A percentile compares a stretch with the other conserved stretches of the same genome.
Evolutionary conservation across 2,797 vertebrate genomes (phyloP).

Genomic region (Oophaga sylvatica): DNA sequence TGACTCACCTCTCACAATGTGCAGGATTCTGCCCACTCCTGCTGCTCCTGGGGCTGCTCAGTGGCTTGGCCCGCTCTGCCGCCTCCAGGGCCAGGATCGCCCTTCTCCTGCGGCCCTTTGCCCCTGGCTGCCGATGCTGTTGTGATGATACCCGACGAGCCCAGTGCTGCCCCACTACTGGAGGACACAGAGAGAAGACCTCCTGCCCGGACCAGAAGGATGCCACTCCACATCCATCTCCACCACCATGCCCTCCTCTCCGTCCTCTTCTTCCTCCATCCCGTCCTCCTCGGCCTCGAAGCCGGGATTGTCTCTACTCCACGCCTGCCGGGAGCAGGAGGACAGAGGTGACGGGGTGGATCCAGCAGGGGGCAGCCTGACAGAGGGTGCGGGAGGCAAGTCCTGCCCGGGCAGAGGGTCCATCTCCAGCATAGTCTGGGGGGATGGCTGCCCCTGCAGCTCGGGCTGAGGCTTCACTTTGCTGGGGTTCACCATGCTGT

Average conservation of each 20-base stretch:
- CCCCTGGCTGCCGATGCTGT: slow-evolving; percentile 30
- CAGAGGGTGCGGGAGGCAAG: slow-evolving; percentile 69
- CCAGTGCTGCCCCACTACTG: slow-evolving; percentile 75
- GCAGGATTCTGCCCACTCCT: slow-evolving; percentile 80
- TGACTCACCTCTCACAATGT: slow-evolving; percentile 85
- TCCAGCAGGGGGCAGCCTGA: slow-evolving; percentile 71
- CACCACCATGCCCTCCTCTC: slow-evolving; percentile 74
- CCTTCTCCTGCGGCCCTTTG: slow-evolving; percentile 73
- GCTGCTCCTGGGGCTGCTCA: slow-evolving; percentile 15
- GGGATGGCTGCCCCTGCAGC: slow-evolving; percentile 37
- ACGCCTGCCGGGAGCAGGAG: slow-evolving; percentile 87
- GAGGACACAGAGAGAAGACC: slow-evolving; percentile 65
- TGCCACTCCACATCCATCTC: slow-evolving; percentile 89
- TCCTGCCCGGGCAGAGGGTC: slow-evolving; percentile 68
- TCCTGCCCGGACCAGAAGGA: slow-evolving; percentile 74
- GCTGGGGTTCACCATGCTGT: slow-evolving; percentile 65
- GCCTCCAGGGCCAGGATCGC: slow-evolving; percentile 67
- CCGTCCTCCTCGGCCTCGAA: slow-evolving; percentile 91
- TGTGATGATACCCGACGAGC: slow-evolving; percentile 57
- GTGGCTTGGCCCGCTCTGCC: slow-evolving; percentile 66
- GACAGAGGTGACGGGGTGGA: slow-evolving; percentile 79
- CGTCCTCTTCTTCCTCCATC: slow-evolving; percentile 78
- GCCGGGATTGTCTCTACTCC: slow-evolving; percentile 94
- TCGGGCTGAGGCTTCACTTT: slow-evolving; percentile 47
- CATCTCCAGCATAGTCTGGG: slow-evolving; percentile 63